Evolutionary conservation across 2,888 invertebrate genomes (phyloP).

Genomic region (Dioctria linearis): DNA sequence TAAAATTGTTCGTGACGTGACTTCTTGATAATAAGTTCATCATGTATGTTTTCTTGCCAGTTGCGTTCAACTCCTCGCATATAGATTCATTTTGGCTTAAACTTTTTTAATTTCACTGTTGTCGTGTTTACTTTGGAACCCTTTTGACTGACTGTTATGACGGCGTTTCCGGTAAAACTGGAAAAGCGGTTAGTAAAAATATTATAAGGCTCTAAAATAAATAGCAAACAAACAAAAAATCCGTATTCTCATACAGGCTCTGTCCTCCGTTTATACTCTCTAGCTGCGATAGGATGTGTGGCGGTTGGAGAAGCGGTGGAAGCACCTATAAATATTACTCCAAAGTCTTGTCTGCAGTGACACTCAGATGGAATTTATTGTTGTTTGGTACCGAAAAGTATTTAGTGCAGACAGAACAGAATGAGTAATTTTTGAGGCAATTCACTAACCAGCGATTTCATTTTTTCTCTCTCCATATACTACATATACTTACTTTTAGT

Average conservation of each 20-base stretch:
- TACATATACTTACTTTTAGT: too few relatives aligned
- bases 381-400: neutral
- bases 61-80: conserved; percentile 38
- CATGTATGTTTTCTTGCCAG: conserved; percentile 51
- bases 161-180: conserved; percentile 16
- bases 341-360: conserved; percentile 18
- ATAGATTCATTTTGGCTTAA: conserved; percentile 47
- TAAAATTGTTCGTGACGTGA: conserved; percentile 59
- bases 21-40: conserved; percentile 59
- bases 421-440: neutral
- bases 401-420: neutral
- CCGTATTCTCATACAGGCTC: conserved; percentile 1
- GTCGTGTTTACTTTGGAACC: conserved; percentile 57
- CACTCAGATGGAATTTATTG: conserved; percentile 22
- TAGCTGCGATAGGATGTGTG: conserved; percentile 23
- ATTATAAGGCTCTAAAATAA: conserved; percentile 11
- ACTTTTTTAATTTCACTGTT: conserved; percentile 58
- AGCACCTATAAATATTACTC: conserved; percentile 41
- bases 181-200: conserved; percentile 14
- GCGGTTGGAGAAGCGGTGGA: neutral
- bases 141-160: conserved; percentile 50
- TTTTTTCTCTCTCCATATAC: too few relatives aligned
- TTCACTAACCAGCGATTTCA: too few relatives aligned
- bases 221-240: neutral
- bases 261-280: neutral